phyloP scores from a whole-genome alignment of 2,797 vertebrate genomes.

The Chloroceryle inda region DNA sequence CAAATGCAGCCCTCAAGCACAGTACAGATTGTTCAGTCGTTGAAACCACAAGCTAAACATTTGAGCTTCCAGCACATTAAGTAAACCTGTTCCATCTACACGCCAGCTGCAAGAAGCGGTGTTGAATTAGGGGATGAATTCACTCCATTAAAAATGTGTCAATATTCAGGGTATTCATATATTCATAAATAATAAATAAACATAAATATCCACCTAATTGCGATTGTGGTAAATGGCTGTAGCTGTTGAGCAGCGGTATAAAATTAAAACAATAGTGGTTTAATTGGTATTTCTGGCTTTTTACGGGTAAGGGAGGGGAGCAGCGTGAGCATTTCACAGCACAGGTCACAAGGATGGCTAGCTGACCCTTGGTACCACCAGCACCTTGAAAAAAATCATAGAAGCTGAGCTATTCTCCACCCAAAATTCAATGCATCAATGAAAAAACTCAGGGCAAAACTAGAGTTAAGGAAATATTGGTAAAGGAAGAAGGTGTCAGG shows the following conservation, averaged over 20 bases:
- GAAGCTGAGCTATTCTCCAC: background rate
- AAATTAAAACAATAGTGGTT: constrained; percentile 66
- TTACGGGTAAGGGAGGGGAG: constrained; percentile 1
- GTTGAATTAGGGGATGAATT: constrained; percentile 49
- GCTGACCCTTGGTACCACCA: fast-evolving
- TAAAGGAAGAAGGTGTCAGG: background rate
- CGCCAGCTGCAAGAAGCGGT: constrained; percentile 48
- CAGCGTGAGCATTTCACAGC: background rate
- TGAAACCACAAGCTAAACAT: constrained; percentile 61
- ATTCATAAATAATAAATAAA: no score
- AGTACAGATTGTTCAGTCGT: background rate
- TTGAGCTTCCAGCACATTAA: constrained; percentile 48
- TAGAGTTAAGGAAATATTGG: background rate
- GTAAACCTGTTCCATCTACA: constrained; percentile 54
- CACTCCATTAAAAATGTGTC: background rate
- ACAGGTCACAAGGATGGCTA: background rate
- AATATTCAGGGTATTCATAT: background rate
- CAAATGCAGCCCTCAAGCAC: background rate
- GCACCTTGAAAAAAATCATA: background rate
- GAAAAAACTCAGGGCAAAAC: background rate
- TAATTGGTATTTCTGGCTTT: constrained; percentile 49
- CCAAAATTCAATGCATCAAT: background rate
- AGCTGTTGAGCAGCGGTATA: constrained; percentile 31
- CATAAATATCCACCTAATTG: background rate
- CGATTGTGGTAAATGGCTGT: constrained; percentile 59